phyloP scores from a whole-genome alignment of 2,888 invertebrate genomes.

The Eupeodes luniger region DNA sequence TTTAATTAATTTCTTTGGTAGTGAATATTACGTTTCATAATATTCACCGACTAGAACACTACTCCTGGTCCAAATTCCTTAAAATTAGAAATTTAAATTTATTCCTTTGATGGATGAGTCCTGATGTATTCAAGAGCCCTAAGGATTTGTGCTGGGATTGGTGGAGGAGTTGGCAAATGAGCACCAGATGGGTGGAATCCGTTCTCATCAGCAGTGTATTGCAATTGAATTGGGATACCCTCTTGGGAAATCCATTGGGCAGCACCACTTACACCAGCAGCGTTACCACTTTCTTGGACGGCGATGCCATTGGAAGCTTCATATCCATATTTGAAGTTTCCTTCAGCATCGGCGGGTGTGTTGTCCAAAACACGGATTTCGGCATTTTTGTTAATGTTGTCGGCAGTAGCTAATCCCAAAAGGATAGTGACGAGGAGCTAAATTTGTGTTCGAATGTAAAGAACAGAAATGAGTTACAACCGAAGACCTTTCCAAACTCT shows the following conservation, averaged over 20 bases:
- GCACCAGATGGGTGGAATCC: slow-evolving; percentile 85
- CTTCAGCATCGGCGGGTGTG: slow-evolving; percentile 83
- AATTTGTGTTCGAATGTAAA: background rate
- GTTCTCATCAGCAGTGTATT: slow-evolving; percentile 86
- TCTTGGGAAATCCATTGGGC: slow-evolving; percentile 85
- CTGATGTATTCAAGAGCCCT: slow-evolving; percentile 85
- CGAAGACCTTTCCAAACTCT: background rate
- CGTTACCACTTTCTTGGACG: slow-evolving; percentile 85
- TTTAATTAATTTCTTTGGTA: background rate
- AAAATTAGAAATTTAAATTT: background rate
- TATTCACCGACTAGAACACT: slow-evolving; percentile 18
- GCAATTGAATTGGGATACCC: slow-evolving; percentile 83
- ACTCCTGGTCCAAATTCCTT: background rate
- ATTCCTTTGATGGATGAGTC: slow-evolving; percentile 82
- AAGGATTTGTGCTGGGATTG: slow-evolving; percentile 85
- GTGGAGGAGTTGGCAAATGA: slow-evolving; percentile 85
- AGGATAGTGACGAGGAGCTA: slow-evolving; percentile 76
- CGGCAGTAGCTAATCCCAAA: slow-evolving; percentile 80
- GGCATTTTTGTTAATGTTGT: slow-evolving; percentile 82
- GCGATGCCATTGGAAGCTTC: slow-evolving; percentile 87
- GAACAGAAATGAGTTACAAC: background rate
- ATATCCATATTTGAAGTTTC: slow-evolving; percentile 84
- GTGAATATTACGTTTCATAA: background rate
- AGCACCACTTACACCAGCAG: slow-evolving; percentile 86
- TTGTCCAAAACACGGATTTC: slow-evolving; percentile 83